Evolutionary conservation across 30 jellyfish, hydroid and myxozoan genomes (phyloP).

Genomic region (Aurelia sp.): DNA sequence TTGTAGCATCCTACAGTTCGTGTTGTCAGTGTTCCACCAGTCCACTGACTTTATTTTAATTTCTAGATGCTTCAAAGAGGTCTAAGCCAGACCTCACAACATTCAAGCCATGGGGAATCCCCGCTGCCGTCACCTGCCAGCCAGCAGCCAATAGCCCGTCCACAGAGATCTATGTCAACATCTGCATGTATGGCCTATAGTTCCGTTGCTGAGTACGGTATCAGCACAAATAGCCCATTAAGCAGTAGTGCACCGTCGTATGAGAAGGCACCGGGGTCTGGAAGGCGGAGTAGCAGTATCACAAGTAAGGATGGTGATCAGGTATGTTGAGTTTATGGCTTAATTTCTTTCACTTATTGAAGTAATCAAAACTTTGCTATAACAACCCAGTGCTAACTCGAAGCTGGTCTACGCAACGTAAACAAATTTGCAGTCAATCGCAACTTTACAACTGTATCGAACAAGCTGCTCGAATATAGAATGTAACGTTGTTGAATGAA

Average conservation of each 20-base stretch:
- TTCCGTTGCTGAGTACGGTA: slow-evolving; percentile 85
- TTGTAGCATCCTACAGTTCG: too few species aligned
- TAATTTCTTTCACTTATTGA: too few species aligned
- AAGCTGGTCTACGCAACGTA: too few species aligned
- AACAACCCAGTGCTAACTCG: too few species aligned
- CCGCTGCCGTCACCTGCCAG: slow-evolving; percentile 98
- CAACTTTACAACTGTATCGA: too few species aligned
- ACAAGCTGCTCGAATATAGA: too few species aligned
- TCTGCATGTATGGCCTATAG: slow-evolving; percentile 86
- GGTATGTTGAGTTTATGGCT: slow-evolving; percentile 17
- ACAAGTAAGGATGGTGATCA: slow-evolving; percentile 95
- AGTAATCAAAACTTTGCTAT: too few species aligned
- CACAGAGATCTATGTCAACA: slow-evolving; percentile 87
- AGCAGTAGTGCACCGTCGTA: slow-evolving; percentile 96
- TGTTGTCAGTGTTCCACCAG: too few species aligned
- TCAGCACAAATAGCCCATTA: slow-evolving; percentile 53
- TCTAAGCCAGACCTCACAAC: slow-evolving; percentile 75
- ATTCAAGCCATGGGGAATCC: slow-evolving; percentile 82
- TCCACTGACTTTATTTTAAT: too few species aligned
- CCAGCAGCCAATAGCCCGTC: slow-evolving; percentile 86
- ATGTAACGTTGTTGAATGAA: too few species aligned
- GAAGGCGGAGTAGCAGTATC: slow-evolving; percentile 89
- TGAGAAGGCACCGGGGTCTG: slow-evolving; percentile 99
- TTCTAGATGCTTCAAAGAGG: slow-evolving; percentile 84
- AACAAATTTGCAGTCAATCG: too few species aligned